phyloP scores from a whole-genome alignment of 2,113 vertebrate genomes.

The Brienomyrus brachyistius region DNA sequence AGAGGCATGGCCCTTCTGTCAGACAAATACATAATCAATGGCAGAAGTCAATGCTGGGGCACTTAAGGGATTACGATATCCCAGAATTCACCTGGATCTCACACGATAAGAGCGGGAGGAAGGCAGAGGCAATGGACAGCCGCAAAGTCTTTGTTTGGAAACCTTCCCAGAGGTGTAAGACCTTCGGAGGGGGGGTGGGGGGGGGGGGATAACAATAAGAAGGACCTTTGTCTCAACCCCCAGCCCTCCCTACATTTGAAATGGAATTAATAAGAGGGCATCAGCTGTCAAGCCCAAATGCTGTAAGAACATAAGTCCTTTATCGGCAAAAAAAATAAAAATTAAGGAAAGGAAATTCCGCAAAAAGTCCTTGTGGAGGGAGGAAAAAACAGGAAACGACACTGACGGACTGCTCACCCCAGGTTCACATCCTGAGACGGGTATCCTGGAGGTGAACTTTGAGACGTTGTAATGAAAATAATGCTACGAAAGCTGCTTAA shows the following conservation, averaged over 20 bases:
- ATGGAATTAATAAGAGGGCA: background rate
- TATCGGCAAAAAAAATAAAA: background rate
- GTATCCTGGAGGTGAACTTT: background rate
- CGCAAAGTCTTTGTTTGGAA: background rate
- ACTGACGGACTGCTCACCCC: background rate
- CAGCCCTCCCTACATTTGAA: background rate
- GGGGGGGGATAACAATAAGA: background rate
- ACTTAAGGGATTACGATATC: background rate
- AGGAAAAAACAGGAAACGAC: background rate
- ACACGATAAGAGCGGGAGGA: background rate
- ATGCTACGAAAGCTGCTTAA: background rate
- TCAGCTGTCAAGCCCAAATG: background rate
- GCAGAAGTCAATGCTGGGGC: background rate
- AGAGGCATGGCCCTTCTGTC: background rate
- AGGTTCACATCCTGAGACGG: background rate
- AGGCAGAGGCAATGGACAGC: background rate
- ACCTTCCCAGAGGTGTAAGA: background rate
- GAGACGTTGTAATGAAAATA: background rate
- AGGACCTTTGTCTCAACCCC: background rate
- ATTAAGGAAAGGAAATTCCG: background rate
- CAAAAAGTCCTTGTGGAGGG: background rate
- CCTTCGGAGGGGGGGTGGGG: background rate
- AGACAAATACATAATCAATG: background rate
- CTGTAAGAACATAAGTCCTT: background rate
- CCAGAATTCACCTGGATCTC: conserved; percentile 1